phyloP scores from a whole-genome alignment of 2,797 vertebrate genomes.

The Halcyon chelicuti region DNA sequence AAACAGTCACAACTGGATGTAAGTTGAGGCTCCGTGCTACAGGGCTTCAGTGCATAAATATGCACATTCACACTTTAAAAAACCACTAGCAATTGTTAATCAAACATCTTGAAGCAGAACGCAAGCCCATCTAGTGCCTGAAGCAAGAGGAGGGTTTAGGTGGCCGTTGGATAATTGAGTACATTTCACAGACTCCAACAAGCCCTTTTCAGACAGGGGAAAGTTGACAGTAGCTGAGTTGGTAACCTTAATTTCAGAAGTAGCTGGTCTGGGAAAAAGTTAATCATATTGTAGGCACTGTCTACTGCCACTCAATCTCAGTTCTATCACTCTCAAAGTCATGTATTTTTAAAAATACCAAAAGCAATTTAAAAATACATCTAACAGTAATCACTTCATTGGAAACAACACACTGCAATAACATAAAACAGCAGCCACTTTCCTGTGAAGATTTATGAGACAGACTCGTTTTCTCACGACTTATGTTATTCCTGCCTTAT shows the following conservation, averaged over 20 bases:
- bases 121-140: not conserved
- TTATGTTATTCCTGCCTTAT: conserved; percentile 58
- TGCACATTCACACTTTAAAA: not conserved
- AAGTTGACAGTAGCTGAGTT: conserved; percentile 34
- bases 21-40: not conserved
- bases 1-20: not conserved
- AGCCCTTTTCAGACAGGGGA: conserved; percentile 28
- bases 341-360: conserved; percentile 72
- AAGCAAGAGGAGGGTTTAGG: not conserved
- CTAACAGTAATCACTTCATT: conserved; percentile 57
- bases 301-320: conserved; percentile 19
- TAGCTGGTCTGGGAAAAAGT: conserved; percentile 55
- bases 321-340: conserved; percentile 56
- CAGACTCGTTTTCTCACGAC: conserved; percentile 43
- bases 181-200: not conserved
- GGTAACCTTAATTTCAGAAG: conserved; percentile 68
- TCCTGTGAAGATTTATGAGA: conserved; percentile 65
- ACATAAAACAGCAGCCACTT: conserved; percentile 70
- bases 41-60: not conserved
- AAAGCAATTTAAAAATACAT: conserved; percentile 65
- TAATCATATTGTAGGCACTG: conserved; percentile 60
- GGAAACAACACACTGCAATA: conserved; percentile 65
- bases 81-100: not conserved
- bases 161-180: not conserved
- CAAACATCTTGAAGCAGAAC: not conserved